These are phyloP conservation scores for Sebastiscus albofasciatus DNA, from an alignment of 2,797 vertebrate genomes.

Conservation along the genomic window DNA sequence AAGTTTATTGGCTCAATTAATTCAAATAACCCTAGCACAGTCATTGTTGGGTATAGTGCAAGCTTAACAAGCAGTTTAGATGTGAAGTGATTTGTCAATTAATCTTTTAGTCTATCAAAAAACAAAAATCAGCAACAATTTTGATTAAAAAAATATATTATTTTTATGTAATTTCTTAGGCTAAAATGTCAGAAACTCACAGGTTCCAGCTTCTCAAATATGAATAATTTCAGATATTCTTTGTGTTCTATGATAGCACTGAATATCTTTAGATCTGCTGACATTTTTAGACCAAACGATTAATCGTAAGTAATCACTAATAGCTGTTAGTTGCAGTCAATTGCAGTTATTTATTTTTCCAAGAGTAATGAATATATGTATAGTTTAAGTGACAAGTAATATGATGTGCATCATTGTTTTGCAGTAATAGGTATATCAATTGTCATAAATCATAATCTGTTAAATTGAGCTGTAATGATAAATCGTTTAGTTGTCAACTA, in stretches of 20 bases:
- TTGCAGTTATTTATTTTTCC: background rate
- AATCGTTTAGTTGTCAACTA: too few relatives aligned
- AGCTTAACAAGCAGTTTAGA: background rate
- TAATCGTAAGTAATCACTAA: background rate
- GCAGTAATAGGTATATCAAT: background rate
- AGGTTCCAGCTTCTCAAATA: fast-evolving
- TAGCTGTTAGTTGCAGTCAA: background rate
- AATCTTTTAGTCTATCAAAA: background rate
- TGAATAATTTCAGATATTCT: background rate
- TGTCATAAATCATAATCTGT: background rate
- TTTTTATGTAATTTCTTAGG: background rate
- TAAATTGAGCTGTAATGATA: too few relatives aligned
- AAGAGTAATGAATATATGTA: background rate
- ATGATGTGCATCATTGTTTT: background rate
- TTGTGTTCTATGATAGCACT: background rate
- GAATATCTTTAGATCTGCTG: background rate
- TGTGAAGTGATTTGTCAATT: background rate
- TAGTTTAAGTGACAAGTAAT: background rate
- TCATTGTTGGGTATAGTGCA: background rate
- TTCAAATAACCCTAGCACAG: background rate
- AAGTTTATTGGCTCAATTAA: background rate
- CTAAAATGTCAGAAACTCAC: background rate
- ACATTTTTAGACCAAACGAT: background rate
- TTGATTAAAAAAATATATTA: background rate
- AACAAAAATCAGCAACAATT: background rate